phyloP scores from a whole-genome alignment of 2,888 invertebrate genomes.

The Polymixis flavicincta region DNA sequence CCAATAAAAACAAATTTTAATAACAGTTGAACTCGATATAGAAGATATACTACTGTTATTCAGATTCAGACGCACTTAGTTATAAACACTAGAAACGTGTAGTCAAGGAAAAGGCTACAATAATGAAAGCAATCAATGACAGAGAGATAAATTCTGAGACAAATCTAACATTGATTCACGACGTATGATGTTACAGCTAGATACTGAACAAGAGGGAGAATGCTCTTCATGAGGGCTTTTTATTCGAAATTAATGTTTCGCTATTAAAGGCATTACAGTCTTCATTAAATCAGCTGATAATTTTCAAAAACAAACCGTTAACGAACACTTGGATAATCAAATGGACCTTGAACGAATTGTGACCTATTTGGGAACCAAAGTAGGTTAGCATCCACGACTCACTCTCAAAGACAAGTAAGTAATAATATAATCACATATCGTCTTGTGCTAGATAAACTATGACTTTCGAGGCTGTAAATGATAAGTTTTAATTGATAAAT shows the following conservation, averaged over 20 bases:
- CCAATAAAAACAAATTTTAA: no score
- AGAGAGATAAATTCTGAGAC: background rate
- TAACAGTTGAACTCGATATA: no score
- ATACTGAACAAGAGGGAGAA: background rate
- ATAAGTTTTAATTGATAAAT: slow-evolving; percentile 1
- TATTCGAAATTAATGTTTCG: background rate
- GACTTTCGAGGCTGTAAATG: slow-evolving; percentile 6
- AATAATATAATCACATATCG: slow-evolving; percentile 12
- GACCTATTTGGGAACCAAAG: slow-evolving; percentile 32
- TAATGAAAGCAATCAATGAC: background rate
- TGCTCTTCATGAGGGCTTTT: no score
- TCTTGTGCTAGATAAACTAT: slow-evolving; percentile 37
- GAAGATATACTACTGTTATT: background rate
- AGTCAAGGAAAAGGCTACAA: no score
- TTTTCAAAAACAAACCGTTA: slow-evolving; percentile 48
- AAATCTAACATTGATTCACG: background rate
- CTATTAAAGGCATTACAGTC: background rate
- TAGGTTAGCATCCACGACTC: slow-evolving; percentile 33
- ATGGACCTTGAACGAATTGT: slow-evolving; percentile 43
- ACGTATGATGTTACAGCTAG: no score
- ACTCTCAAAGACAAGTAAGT: background rate
- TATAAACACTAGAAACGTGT: background rate
- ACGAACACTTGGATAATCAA: slow-evolving; percentile 23
- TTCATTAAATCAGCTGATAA: slow-evolving; percentile 29
- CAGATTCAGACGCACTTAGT: background rate